These are phyloP conservation scores for Agonopterix heracliana DNA, from an alignment of 2,888 invertebrate species.

Conservation along the genomic window DNA sequence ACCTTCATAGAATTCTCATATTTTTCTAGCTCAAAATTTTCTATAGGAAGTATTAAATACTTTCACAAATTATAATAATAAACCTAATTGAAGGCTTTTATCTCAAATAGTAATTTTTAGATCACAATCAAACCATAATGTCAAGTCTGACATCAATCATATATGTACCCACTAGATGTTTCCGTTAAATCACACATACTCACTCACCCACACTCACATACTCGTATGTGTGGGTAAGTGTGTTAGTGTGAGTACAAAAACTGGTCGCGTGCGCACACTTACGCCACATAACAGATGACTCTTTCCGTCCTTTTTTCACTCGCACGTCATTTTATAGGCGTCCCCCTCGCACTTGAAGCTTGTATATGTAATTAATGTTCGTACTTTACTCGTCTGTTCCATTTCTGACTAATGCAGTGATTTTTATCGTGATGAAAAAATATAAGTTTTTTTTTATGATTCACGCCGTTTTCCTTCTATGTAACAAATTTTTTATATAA, in stretches of 20 bases:
- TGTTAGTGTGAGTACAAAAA: constrained; percentile 42
- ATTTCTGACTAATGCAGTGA: constrained; percentile 23
- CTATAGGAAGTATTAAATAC: no score
- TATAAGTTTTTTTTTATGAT: constrained; percentile 3
- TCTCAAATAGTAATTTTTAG: constrained; percentile 25
- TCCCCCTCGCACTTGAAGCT: constrained; percentile 26
- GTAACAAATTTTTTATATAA: not conserved
- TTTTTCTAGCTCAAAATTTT: no score
- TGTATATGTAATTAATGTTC: constrained; percentile 38
- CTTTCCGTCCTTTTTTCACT: constrained; percentile 24
- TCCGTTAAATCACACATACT: constrained; percentile 43
- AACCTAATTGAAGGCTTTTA: constrained; percentile 8
- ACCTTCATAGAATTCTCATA: no score
- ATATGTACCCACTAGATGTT: constrained; percentile 43
- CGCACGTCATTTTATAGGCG: constrained; percentile 5
- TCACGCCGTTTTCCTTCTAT: constrained; percentile 4
- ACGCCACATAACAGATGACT: constrained; percentile 46
- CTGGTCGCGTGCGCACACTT: constrained; percentile 49
- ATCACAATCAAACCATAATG: constrained; percentile 37
- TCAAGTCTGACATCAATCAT: constrained; percentile 45
- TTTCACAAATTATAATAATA: constrained; percentile 2
- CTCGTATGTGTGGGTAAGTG: constrained; percentile 18
- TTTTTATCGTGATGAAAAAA: constrained; percentile 15
- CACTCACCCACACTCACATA: constrained; percentile 11
- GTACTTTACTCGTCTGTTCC: constrained; percentile 41